Percentiles rank a stretch among this genome's conserved stretches.
These are phyloP conservation scores for Macrotis lagotis DNA, from an alignment of 2,113 vertebrate species.

Conservation along the genomic window DNA sequence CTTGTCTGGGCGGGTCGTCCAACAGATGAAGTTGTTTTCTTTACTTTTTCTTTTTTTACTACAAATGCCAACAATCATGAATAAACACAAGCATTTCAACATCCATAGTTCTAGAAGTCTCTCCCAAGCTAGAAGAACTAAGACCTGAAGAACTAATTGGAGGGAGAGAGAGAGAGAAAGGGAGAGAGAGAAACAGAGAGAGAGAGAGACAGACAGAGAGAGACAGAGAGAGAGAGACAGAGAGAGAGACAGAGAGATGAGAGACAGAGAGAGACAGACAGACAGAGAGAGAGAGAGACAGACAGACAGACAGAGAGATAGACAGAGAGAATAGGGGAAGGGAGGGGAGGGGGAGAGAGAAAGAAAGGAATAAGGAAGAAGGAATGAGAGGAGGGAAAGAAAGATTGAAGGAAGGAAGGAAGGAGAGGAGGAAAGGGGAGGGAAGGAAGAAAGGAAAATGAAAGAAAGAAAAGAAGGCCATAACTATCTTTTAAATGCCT, in stretches of 20 bases:
- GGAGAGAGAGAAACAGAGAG: too few species aligned
- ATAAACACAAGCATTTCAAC: not conserved
- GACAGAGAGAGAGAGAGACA: too few species aligned
- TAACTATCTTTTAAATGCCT: not conserved
- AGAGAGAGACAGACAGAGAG: too few species aligned
- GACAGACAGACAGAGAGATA: too few species aligned
- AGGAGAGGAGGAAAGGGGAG: fast-evolving
- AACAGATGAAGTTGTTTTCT: not conserved
- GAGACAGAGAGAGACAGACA: too few species aligned
- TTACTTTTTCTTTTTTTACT: not conserved
- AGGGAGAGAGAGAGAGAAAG: not conserved
- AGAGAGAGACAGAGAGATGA: too few species aligned
- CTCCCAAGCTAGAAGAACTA: not conserved
- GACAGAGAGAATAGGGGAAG: too few species aligned
- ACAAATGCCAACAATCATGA: not conserved
- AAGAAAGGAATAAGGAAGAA: too few species aligned
- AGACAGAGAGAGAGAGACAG: too few species aligned
- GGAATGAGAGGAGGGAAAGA: too few species aligned
- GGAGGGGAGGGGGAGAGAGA: too few species aligned
- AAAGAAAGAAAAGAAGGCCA: not conserved
- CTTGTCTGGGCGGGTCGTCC: not conserved
- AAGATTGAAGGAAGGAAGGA: too few species aligned
- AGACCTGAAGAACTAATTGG: not conserved
- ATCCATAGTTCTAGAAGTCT: not conserved
- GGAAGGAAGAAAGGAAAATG: not conserved